These are phyloP conservation scores for Acronicta psi DNA, from an alignment of 2,888 invertebrate genomes.

Conservation along the genomic window DNA sequence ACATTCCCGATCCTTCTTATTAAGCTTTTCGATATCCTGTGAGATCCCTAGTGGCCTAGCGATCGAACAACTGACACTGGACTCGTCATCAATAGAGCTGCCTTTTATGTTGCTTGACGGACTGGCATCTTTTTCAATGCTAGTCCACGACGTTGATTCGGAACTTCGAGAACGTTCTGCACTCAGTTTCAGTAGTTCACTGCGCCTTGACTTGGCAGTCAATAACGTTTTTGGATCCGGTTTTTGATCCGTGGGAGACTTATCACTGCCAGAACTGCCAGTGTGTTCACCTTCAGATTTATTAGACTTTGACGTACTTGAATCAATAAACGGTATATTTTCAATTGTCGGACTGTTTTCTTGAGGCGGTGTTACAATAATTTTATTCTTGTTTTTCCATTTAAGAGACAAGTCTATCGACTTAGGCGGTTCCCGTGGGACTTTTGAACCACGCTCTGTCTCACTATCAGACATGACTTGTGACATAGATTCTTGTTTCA, in stretches of 20 bases:
- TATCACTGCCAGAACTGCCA: constrained; percentile 82
- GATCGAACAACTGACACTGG: constrained; percentile 94
- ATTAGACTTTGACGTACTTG: constrained; percentile 78
- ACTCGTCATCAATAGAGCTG: constrained; percentile 92
- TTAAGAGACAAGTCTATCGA: constrained; percentile 78
- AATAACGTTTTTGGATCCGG: constrained; percentile 76
- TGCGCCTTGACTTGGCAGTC: constrained; percentile 85
- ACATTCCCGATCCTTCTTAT: constrained; percentile 90
- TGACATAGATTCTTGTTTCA: constrained; percentile 82
- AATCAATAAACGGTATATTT: constrained; percentile 84
- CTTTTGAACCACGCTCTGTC: constrained; percentile 78
- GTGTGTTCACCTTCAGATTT: constrained; percentile 84
- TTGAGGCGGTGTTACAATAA: constrained; percentile 90
- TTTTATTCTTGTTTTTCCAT: constrained; percentile 88
- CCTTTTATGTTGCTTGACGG: constrained; percentile 91
- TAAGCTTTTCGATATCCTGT: constrained; percentile 91
- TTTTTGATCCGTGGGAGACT: constrained; percentile 81
- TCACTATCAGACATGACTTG: constrained; percentile 80
- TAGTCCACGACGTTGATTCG: constrained; percentile 94
- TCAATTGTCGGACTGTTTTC: constrained; percentile 90
- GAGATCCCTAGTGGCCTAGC: constrained; percentile 94
- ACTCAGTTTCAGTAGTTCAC: constrained; percentile 90
- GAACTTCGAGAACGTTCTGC: constrained; percentile 94
- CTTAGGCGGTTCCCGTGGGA: constrained; percentile 66
- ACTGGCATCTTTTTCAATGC: constrained; percentile 92